phyloP scores from a whole-genome alignment of 2,797 vertebrate species.

The Siniperca scherzeri region DNA sequence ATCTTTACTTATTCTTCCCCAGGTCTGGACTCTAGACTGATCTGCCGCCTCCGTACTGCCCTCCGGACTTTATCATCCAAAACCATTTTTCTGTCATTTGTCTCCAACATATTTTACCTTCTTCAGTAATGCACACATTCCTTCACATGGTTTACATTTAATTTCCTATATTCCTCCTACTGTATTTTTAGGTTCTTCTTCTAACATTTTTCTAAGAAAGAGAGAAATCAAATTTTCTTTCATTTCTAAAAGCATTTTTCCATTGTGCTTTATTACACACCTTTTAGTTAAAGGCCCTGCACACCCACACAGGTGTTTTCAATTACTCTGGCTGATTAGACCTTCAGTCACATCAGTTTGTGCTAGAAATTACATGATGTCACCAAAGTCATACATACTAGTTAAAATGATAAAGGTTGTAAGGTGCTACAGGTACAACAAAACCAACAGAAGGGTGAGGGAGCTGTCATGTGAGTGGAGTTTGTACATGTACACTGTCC shows the following conservation, averaged over 20 bases:
- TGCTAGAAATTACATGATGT: background rate
- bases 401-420: background rate
- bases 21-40: constrained; percentile 84
- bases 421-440: background rate
- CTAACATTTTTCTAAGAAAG: too few relatives aligned
- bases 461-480: background rate
- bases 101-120: background rate
- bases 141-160: constrained; percentile 7
- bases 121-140: constrained; percentile 26
- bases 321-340: background rate
- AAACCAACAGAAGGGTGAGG: background rate
- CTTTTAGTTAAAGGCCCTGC: background rate
- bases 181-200: background rate
- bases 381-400: background rate
- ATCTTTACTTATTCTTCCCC: constrained; percentile 57
- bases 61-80: constrained; percentile 18
- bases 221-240: too few relatives aligned
- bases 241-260: background rate
- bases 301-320: background rate
- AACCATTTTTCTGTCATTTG: constrained; percentile 6
- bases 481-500: background rate
- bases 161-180: constrained; percentile 7
- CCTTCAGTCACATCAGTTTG: background rate
- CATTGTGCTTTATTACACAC: background rate
- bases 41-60: constrained; percentile 45